Conservation (phyloP, 2,113 vertebrate species). For the Sisor rabdophorus region DNA sequence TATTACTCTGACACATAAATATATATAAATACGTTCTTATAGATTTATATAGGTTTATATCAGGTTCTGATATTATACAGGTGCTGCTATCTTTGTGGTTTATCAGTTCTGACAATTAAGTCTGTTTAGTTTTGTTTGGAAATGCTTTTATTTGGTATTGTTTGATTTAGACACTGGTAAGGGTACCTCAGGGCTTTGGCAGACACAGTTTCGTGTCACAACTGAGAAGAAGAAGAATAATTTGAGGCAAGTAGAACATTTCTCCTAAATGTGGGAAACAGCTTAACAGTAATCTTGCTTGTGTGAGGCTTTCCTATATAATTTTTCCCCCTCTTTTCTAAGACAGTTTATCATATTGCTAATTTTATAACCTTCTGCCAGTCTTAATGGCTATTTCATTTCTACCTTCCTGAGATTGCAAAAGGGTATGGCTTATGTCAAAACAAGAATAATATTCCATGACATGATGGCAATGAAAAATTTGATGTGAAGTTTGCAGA, state of each 20-base stretch:
- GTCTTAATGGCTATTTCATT: background rate
- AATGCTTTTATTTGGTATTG: background rate
- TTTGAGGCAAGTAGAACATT: conserved; percentile 22
- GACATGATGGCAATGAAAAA: conserved; percentile 54
- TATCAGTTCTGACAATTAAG: background rate
- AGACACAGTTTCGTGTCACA: background rate
- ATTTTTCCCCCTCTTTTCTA: background rate
- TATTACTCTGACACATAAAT: background rate
- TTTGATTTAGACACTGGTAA: background rate
- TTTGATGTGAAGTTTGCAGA: conserved; percentile 49
- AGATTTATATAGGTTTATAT: too few species aligned
- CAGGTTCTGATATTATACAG: background rate
- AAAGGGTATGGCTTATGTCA: conserved; percentile 42
- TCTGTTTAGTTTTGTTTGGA: background rate
- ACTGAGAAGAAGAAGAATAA: conserved; percentile 6
- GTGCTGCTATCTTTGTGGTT: background rate
- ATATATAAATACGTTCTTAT: background rate
- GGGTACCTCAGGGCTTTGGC: background rate
- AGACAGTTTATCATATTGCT: conserved; percentile 21
- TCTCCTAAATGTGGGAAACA: conserved; percentile 26
- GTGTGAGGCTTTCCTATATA: conserved; percentile 3
- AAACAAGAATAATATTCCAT: conserved; percentile 51
- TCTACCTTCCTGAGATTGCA: conserved; percentile 12
- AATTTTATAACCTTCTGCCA: conserved; percentile 14
- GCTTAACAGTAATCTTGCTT: conserved; percentile 31